These are phyloP conservation scores for Acrocephalus arundinaceus DNA, from an alignment of 2,113 vertebrate species.

Conservation along the genomic window DNA sequence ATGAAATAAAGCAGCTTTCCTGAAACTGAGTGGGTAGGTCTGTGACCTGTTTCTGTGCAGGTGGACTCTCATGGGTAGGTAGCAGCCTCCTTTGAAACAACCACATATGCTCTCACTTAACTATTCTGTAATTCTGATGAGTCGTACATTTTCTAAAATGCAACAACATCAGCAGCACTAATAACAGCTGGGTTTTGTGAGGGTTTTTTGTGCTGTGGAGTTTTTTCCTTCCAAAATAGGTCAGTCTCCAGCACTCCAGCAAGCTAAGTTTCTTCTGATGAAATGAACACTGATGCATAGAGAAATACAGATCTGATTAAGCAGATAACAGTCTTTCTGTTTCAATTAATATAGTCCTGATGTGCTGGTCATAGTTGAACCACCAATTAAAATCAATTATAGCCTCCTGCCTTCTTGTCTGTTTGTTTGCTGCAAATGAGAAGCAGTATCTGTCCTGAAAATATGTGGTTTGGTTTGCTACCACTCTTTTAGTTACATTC, in stretches of 20 bases:
- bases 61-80: background rate
- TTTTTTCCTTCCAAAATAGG: background rate
- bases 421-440: background rate
- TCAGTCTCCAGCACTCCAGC: background rate
- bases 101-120: background rate
- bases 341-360: background rate
- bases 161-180: background rate
- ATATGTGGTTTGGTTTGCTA: background rate
- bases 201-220: fast-evolving
- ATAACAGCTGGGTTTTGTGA: background rate
- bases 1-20: background rate
- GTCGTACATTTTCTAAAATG: background rate
- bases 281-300: background rate
- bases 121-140: background rate
- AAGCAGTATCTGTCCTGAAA: background rate
- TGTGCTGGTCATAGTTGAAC: background rate
- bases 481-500: background rate
- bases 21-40: background rate
- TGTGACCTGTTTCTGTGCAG: background rate
- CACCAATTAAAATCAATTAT: background rate
- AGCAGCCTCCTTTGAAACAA: background rate
- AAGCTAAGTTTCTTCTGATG: background rate
- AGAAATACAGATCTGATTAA: background rate
- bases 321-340: background rate
- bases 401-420: background rate